phyloP scores from a whole-genome alignment of 1,140 invertebrate species.

The Apolygus lucorum region DNA sequence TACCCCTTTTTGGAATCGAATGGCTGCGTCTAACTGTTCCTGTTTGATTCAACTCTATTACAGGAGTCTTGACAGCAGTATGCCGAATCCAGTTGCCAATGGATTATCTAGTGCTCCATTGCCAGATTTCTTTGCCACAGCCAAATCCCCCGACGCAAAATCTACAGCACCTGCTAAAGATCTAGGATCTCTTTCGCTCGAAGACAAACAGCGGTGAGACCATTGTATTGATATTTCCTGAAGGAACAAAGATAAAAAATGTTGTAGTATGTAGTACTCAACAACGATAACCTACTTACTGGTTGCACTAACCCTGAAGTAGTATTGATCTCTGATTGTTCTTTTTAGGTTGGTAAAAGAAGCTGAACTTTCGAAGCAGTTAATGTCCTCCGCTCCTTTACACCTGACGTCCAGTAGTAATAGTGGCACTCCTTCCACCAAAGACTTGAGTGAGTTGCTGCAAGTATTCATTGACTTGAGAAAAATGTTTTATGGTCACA shows the following conservation, averaged over 20 bases:
- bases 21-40: too few relatives aligned
- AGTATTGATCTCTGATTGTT: too few relatives aligned
- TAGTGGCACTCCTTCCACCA: too few relatives aligned
- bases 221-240: not conserved
- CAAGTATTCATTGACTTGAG: too few relatives aligned
- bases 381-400: not conserved
- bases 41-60: too few relatives aligned
- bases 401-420: not conserved
- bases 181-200: not conserved
- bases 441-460: too few relatives aligned
- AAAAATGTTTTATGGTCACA: too few relatives aligned
- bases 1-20: too few relatives aligned
- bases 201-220: slow-evolving; percentile 4
- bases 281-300: not conserved
- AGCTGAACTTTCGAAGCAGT: not conserved
- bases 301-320: too few relatives aligned
- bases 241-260: too few relatives aligned
- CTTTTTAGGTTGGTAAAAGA: not conserved
- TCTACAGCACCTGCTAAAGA: not conserved
- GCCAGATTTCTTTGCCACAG: not conserved
- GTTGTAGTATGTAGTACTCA: too few relatives aligned
- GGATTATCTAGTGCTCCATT: not conserved
- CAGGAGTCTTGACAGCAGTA: not conserved
- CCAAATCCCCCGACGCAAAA: not conserved
- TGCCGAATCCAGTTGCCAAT: not conserved